Percentiles rank a stretch among this genome's conserved stretches.
phyloP scores from a whole-genome alignment of 2,113 vertebrate genomes.

The Halcyon malimbica region DNA sequence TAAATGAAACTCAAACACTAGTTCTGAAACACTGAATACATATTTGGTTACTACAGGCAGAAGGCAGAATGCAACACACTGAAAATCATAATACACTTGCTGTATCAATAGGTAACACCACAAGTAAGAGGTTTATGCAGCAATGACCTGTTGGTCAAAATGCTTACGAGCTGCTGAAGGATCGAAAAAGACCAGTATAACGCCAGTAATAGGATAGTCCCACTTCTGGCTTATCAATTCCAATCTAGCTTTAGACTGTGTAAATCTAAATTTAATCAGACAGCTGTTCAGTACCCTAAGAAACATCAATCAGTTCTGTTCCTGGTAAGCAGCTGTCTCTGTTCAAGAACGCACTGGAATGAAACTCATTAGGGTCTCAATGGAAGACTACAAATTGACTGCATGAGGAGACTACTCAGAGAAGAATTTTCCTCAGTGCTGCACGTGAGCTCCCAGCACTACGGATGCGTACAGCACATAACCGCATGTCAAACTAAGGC shows the following conservation, averaged over 20 bases:
- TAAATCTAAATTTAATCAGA: constrained; percentile 56
- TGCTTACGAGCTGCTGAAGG: not conserved
- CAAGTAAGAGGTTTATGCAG: not conserved
- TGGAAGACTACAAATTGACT: not conserved
- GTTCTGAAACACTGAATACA: not conserved
- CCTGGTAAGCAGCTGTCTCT: not conserved
- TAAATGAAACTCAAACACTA: not conserved
- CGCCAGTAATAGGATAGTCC: constrained; percentile 7
- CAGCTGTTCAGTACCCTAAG: constrained; percentile 11
- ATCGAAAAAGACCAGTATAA: not conserved
- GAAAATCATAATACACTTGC: not conserved
- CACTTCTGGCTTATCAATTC: not conserved
- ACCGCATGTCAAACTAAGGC: not conserved
- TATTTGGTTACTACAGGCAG: not conserved
- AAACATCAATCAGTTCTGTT: not conserved
- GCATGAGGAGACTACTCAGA: rapidly evolving
- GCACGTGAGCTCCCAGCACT: not conserved
- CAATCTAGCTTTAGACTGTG: constrained; percentile 1
- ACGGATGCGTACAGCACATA: not conserved
- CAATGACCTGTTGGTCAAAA: not conserved
- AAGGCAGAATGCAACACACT: not conserved
- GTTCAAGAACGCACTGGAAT: not conserved
- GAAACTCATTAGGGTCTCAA: not conserved
- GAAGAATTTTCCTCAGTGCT: not conserved
- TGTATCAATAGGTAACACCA: not conserved